Evolutionary conservation across 2,797 vertebrate species (phyloP).

Genomic region (Pyrrhura leucotis): DNA sequence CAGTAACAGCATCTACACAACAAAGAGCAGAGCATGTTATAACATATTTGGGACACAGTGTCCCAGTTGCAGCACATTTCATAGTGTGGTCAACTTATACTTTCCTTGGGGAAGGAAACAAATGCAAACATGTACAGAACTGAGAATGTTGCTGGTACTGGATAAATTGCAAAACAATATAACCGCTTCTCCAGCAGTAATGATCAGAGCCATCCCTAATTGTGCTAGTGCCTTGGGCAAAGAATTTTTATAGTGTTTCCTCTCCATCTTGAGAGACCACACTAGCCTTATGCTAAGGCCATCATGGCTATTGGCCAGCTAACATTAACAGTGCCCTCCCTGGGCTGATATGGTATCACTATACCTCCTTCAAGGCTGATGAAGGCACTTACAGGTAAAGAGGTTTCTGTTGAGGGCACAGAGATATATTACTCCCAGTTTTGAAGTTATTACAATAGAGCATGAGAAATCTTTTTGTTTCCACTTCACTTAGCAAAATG

Average conservation of each 20-base stretch:
- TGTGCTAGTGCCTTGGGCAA: constrained; percentile 25
- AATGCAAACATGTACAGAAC: constrained; percentile 4
- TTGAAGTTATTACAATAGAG: constrained; percentile 2
- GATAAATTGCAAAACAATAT: constrained; percentile 61
- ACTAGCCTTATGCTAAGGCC: not conserved
- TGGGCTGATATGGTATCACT: not conserved
- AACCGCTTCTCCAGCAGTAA: constrained; percentile 21
- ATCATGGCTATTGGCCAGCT: fast-evolving
- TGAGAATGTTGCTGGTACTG: constrained; percentile 41
- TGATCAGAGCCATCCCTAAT: constrained; percentile 47
- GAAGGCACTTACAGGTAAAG: not conserved
- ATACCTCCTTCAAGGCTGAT: fast-evolving
- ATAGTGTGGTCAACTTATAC: constrained; percentile 40
- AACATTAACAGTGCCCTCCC: not conserved
- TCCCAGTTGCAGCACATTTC: not conserved
- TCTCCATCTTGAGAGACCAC: not conserved
- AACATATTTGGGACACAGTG: constrained; percentile 7
- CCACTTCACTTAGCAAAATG: constrained; percentile 42
- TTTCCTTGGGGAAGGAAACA: constrained; percentile 44
- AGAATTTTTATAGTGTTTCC: not conserved
- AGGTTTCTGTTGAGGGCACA: not conserved
- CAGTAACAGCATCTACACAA: not conserved
- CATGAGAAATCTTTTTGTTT: constrained; percentile 52
- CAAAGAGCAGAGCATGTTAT: not conserved
- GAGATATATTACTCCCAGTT: not conserved